A percentile compares a stretch with the other conserved stretches of the same genome.
Evolutionary conservation across 1,140 invertebrate genomes (phyloP).

Genomic region (Contarinia nasturtii): DNA sequence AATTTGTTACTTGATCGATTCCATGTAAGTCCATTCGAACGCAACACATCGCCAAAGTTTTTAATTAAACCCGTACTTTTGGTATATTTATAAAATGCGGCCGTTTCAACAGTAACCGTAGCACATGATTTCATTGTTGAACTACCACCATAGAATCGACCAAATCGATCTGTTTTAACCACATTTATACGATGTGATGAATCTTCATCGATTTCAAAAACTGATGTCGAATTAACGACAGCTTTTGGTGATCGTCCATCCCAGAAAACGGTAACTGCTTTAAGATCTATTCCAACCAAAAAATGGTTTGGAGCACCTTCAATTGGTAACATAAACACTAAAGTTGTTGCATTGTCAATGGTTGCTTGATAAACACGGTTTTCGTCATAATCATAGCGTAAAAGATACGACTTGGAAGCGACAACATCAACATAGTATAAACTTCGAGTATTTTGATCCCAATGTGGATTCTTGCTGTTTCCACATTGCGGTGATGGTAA

Average conservation of each 20-base stretch:
- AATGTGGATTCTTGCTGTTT: slow-evolving; percentile 39
- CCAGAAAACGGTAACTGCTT: not conserved
- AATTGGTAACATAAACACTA: slow-evolving; percentile 1
- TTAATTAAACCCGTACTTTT: slow-evolving; percentile 16
- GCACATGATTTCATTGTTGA: not conserved
- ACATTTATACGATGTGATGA: not conserved
- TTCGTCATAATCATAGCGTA: slow-evolving; percentile 2
- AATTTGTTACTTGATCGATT: slow-evolving; percentile 31
- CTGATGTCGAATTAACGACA: not conserved
- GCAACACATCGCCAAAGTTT: not conserved
- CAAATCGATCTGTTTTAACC: not conserved
- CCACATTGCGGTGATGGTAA: slow-evolving; percentile 2
- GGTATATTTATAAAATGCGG: slow-evolving; percentile 27
- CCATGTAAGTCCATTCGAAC: slow-evolving; percentile 47
- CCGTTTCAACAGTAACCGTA: slow-evolving; percentile 7
- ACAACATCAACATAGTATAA: slow-evolving; percentile 29
- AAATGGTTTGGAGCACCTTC: not conserved
- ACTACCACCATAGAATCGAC: slow-evolving; percentile 1
- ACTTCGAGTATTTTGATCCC: slow-evolving; percentile 31
- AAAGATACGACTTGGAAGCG: slow-evolving; percentile 2
- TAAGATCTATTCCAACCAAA: not conserved
- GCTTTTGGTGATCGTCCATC: slow-evolving; percentile 1
- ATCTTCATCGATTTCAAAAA: not conserved
- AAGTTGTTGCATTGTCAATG: not conserved
- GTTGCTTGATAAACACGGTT: not conserved